phyloP scores from a whole-genome alignment of 2,888 invertebrate species.

The Agonum fuliginosum region DNA sequence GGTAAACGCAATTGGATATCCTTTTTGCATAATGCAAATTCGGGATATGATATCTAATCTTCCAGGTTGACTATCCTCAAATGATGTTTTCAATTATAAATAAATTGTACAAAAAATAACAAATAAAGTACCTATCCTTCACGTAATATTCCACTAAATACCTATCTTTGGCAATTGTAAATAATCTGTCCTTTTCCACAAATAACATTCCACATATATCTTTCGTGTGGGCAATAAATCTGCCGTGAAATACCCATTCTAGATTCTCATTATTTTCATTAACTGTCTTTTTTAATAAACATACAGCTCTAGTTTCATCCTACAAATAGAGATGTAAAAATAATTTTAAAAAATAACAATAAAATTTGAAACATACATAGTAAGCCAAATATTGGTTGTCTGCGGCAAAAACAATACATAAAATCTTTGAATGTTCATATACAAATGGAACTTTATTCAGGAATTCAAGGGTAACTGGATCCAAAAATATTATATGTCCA shows the following conservation, averaged over 20 bases:
- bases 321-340: conserved; percentile 65
- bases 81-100: neutral
- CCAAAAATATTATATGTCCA: conserved; percentile 77
- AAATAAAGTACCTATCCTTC: conserved; percentile 69
- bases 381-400: conserved; percentile 76
- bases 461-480: conserved; percentile 76
- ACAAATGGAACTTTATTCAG: conserved; percentile 72
- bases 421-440: conserved; percentile 73
- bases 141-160: conserved; percentile 78
- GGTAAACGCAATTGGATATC: conserved; percentile 76
- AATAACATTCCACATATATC: conserved; percentile 77
- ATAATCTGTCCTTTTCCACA: conserved; percentile 71
- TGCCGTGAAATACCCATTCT: conserved; percentile 77
- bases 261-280: conserved; percentile 65
- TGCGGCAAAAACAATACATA: conserved; percentile 74
- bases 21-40: conserved; percentile 79
- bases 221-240: conserved; percentile 78
- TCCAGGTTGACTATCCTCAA: conserved; percentile 65
- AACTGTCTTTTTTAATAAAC: conserved; percentile 72
- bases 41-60: conserved; percentile 72
- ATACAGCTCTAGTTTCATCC: conserved; percentile 76
- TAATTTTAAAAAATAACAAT: conserved; percentile 1
- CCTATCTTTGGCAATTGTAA: conserved; percentile 78
- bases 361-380: conserved; percentile 71
- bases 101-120: neutral